These are phyloP conservation scores for Gymnogyps californianus DNA, from an alignment of 2,113 vertebrate genomes.

Conservation along the genomic window DNA sequence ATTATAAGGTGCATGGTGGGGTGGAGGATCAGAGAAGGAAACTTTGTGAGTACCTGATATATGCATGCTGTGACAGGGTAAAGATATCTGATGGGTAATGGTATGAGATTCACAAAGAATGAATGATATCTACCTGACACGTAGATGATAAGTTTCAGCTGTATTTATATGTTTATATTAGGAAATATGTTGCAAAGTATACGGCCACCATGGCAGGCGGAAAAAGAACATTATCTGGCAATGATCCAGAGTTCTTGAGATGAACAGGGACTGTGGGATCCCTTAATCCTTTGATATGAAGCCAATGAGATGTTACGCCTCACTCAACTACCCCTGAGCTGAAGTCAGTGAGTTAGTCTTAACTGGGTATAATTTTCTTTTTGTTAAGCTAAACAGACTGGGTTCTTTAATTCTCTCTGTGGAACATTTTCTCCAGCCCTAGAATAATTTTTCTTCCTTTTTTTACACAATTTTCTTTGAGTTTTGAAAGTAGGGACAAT, in stretches of 20 bases:
- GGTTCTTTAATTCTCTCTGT: neutral
- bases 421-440: neutral
- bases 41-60: neutral
- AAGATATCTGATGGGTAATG: neutral
- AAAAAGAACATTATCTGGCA: neutral
- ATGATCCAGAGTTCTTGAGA: neutral
- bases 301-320: neutral
- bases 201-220: neutral
- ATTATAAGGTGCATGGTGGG: neutral
- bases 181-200: neutral
- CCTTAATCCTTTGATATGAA: neutral
- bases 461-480: neutral
- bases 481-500: neutral
- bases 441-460: neutral
- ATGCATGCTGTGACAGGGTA: rapidly evolving
- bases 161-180: neutral
- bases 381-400: neutral
- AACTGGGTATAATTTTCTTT: neutral
- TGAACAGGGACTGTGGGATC: neutral
- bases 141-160: neutral
- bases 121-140: neutral
- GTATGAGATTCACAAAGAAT: neutral
- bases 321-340: neutral
- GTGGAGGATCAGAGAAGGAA: neutral
- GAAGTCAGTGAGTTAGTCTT: neutral